These are phyloP conservation scores for Proisotoma minuta DNA, from an alignment of 2,888 invertebrate genomes.

Conservation along the genomic window DNA sequence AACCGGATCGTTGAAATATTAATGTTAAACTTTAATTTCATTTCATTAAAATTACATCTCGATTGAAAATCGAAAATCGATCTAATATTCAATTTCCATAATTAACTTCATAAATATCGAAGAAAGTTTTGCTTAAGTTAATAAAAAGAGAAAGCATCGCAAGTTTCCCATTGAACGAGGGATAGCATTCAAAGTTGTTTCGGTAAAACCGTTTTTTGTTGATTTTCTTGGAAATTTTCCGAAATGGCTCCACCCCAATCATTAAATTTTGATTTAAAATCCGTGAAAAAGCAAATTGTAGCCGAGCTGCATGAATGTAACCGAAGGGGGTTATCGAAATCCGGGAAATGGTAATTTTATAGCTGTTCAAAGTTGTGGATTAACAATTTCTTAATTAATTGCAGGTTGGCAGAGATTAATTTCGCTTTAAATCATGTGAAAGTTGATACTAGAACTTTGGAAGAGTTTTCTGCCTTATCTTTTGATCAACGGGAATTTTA, in stretches of 20 bases:
- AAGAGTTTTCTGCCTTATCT: conserved; percentile 44
- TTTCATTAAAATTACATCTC: no score
- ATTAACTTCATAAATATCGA: no score
- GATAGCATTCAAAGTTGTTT: no score
- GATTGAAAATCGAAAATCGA: no score
- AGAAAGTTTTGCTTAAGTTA: no score
- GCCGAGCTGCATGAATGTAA: conserved; percentile 68
- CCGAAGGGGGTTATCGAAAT: conserved; percentile 71
- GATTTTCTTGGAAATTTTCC: no score
- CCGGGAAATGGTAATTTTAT: conserved; percentile 67
- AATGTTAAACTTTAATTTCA: no score
- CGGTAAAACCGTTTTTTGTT: no score
- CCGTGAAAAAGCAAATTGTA: conserved; percentile 63
- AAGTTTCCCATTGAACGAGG: no score
- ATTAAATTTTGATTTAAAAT: conserved; percentile 56
- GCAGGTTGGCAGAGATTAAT: conserved; percentile 73
- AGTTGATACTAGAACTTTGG: conserved; percentile 49
- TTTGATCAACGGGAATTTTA: conserved; percentile 57
- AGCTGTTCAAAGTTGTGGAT: not conserved
- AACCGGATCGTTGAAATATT: no score
- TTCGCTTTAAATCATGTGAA: conserved; percentile 67
- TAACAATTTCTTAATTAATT: conserved; percentile 26
- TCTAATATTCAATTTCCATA: no score
- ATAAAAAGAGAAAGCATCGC: no score
- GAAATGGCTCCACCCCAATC: conserved; percentile 29